These are phyloP conservation scores for Yoshiicerus persimilis DNA, from an alignment of 1,140 invertebrate genomes.

Conservation along the genomic window DNA sequence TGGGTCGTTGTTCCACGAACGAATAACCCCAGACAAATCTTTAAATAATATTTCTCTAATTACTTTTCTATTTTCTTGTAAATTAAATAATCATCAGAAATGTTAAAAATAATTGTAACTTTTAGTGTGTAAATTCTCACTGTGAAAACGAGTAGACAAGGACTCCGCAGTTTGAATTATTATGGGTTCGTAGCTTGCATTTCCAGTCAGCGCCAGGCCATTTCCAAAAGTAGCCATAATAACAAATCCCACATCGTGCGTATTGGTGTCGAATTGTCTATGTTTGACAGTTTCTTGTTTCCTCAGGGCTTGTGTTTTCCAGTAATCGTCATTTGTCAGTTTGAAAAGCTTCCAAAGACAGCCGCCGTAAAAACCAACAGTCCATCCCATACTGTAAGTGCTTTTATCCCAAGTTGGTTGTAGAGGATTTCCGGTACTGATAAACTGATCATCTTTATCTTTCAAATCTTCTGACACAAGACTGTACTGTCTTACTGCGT, in stretches of 20 bases:
- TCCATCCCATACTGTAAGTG: slow-evolving; percentile 29
- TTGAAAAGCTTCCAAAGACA: slow-evolving; percentile 42
- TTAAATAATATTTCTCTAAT: background rate
- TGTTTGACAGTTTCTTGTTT: slow-evolving; percentile 28
- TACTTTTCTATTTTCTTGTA: background rate
- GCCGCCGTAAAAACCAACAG: slow-evolving; percentile 42
- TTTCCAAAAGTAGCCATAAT: slow-evolving; percentile 44
- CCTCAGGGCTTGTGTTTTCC: slow-evolving; percentile 22
- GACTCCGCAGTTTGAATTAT: slow-evolving; percentile 38
- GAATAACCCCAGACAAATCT: slow-evolving; percentile 26
- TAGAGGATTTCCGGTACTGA: slow-evolving; percentile 50
- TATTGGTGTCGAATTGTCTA: slow-evolving; percentile 37
- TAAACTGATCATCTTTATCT: background rate
- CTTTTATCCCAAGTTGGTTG: slow-evolving; percentile 41
- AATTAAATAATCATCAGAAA: background rate
- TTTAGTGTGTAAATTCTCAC: slow-evolving; percentile 25
- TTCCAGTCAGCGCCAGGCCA: slow-evolving; percentile 19
- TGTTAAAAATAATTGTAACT: background rate
- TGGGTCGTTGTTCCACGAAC: slow-evolving; percentile 40
- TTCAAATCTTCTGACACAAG: background rate
- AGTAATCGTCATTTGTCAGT: slow-evolving; percentile 30
- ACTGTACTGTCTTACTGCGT: slow-evolving; percentile 30
- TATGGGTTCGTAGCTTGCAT: background rate
- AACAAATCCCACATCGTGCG: slow-evolving; percentile 45
- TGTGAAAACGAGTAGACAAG: slow-evolving; percentile 29